Percentiles rank a stretch among this genome's conserved stretches.
phyloP scores from a whole-genome alignment of 1,140 invertebrate genomes.

The Diachasmimorpha longicaudata region DNA sequence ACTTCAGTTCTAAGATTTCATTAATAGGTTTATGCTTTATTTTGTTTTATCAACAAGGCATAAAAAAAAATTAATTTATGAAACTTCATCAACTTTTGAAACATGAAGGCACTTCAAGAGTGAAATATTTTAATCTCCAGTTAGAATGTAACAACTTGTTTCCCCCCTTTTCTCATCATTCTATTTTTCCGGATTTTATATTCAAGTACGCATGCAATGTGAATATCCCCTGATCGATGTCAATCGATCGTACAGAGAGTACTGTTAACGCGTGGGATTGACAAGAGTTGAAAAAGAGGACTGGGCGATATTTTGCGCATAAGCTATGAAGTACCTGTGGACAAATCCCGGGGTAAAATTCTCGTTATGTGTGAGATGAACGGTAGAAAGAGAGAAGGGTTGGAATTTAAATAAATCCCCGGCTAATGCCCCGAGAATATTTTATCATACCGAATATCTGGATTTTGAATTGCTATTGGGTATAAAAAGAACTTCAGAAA shows the following conservation, averaged over 20 bases:
- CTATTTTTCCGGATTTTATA: not conserved
- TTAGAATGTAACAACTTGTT: not conserved
- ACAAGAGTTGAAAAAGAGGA: not conserved
- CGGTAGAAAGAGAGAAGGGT: not conserved
- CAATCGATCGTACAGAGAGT: not conserved
- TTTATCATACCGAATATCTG: not conserved
- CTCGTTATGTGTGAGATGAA: not conserved
- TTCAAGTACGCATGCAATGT: not conserved
- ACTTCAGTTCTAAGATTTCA: too few species aligned
- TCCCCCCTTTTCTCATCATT: not conserved
- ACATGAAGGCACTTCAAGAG: too few species aligned
- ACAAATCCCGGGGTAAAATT: conserved; percentile 1
- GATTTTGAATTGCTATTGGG: not conserved
- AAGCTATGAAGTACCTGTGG: conserved; percentile 11
- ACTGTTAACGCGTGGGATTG: not conserved
- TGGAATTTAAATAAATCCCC: conserved; percentile 8
- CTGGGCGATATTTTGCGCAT: conserved; percentile 5
- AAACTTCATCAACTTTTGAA: too few species aligned
- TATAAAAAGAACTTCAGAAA: not conserved
- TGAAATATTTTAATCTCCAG: not conserved
- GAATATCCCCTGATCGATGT: not conserved
- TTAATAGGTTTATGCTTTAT: too few species aligned
- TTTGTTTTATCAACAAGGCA: too few species aligned
- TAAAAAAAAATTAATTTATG: too few species aligned
- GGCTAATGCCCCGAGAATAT: conserved; percentile 12